phyloP scores from a whole-genome alignment of 2,888 invertebrate genomes.

The Odiellus spinosus region DNA sequence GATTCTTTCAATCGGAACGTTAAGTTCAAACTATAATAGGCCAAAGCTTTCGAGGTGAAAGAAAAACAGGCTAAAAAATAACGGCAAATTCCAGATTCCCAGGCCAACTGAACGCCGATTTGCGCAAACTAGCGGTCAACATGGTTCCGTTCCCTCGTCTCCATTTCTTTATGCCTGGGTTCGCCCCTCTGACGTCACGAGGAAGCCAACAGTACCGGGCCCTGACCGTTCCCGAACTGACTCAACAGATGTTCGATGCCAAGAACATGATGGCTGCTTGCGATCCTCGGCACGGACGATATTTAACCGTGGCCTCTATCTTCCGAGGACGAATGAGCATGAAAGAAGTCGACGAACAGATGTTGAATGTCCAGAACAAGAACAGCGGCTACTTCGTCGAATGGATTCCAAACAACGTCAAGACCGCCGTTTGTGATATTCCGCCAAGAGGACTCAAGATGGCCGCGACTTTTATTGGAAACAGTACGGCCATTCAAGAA shows the following conservation, averaged over 20 bases:
- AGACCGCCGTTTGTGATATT: slow-evolving; percentile 37
- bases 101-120: slow-evolving; percentile 82
- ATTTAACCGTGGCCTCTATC: slow-evolving; percentile 36
- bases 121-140: slow-evolving; percentile 80
- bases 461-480: slow-evolving; percentile 38
- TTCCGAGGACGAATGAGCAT: slow-evolving; percentile 39
- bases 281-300: slow-evolving; percentile 36
- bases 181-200: slow-evolving; percentile 17
- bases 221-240: slow-evolving; percentile 31
- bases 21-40: too few species aligned
- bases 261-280: slow-evolving; percentile 41
- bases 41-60: too few species aligned
- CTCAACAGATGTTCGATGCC: slow-evolving; percentile 37
- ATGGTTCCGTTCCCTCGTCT: slow-evolving; percentile 92
- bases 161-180: slow-evolving; percentile 23
- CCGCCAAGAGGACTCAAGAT: slow-evolving; percentile 38
- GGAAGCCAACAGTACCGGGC: slow-evolving; percentile 25
- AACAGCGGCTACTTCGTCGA: slow-evolving; percentile 39
- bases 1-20: too few species aligned
- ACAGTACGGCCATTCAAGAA: slow-evolving; percentile 34
- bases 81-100: slow-evolving; percentile 77
- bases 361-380: slow-evolving; percentile 40
- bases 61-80: too few species aligned
- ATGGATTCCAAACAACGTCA: slow-evolving; percentile 38
- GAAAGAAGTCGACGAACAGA: slow-evolving; percentile 39